Conservation (phyloP, 2,888 invertebrate species). For the Aethes cnicana region DNA sequence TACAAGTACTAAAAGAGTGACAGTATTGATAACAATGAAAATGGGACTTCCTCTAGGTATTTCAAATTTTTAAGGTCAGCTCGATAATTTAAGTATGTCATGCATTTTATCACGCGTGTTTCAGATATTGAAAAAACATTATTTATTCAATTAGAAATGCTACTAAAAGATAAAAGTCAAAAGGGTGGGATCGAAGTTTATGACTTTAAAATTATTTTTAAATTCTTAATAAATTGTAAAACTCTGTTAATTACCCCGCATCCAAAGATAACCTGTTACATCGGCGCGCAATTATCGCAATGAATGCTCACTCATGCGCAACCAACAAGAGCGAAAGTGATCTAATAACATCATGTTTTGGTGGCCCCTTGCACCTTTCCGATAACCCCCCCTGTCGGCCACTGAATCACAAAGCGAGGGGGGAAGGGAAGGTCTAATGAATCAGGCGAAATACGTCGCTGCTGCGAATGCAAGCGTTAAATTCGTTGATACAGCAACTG, state of each 20-base stretch:
- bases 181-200: not conserved
- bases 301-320: conserved; percentile 38
- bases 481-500: conserved; percentile 23
- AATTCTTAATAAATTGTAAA: conserved; percentile 12
- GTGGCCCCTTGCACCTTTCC: conserved; percentile 18
- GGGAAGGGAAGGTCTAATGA: conserved; percentile 29
- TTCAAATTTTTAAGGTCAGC: conserved; percentile 21
- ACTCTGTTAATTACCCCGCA: conserved; percentile 32
- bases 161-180: too few species aligned
- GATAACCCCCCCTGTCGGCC: conserved; percentile 24
- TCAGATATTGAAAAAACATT: conserved; percentile 1
- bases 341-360: conserved; percentile 27
- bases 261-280: conserved; percentile 40
- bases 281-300: conserved; percentile 42
- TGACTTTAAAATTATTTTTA: conserved; percentile 30
- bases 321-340: conserved; percentile 36
- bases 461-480: conserved; percentile 21
- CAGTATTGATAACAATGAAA: conserved; percentile 12
- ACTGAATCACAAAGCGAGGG: conserved; percentile 20
- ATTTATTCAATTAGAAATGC: not conserved
- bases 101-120: conserved; percentile 18
- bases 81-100: conserved; percentile 23
- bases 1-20: not conserved
- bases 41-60: conserved; percentile 7
- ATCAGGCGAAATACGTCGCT: conserved; percentile 8